These are phyloP conservation scores for Podilymbus podiceps DNA, from an alignment of 2,113 vertebrate genomes.

Conservation along the genomic window DNA sequence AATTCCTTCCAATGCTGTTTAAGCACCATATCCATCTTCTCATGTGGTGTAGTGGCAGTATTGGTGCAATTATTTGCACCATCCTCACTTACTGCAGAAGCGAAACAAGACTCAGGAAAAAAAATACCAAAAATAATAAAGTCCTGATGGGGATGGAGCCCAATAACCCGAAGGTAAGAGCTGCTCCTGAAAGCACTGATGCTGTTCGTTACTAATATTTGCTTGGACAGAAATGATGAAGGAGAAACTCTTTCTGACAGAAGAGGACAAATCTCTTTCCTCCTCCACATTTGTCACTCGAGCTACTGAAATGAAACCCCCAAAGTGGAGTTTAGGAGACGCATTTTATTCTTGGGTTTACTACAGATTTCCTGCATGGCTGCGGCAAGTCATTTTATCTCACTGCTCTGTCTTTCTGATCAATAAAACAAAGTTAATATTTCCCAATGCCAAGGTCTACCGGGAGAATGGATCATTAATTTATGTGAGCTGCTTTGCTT, in stretches of 20 bases:
- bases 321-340: background rate
- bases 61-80: background rate
- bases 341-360: background rate
- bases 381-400: background rate
- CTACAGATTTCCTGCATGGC: background rate
- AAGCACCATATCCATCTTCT: background rate
- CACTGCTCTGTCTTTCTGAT: background rate
- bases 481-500: background rate
- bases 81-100: background rate
- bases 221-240: background rate
- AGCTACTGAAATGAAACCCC: background rate
- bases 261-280: background rate
- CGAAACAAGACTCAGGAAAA: background rate
- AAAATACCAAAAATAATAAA: background rate
- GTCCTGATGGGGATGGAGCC: background rate
- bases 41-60: background rate
- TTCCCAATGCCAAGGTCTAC: background rate
- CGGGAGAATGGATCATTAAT: background rate
- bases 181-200: background rate
- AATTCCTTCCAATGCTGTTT: background rate
- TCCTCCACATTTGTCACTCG: background rate
- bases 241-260: background rate
- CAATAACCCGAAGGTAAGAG: background rate
- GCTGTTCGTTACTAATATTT: background rate
- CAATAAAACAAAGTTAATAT: conserved; percentile 51